A percentile compares a stretch with the other conserved stretches of the same genome.
These are phyloP conservation scores for Antennarius maculatus DNA, from an alignment of 2,797 vertebrate genomes.

Conservation along the genomic window DNA sequence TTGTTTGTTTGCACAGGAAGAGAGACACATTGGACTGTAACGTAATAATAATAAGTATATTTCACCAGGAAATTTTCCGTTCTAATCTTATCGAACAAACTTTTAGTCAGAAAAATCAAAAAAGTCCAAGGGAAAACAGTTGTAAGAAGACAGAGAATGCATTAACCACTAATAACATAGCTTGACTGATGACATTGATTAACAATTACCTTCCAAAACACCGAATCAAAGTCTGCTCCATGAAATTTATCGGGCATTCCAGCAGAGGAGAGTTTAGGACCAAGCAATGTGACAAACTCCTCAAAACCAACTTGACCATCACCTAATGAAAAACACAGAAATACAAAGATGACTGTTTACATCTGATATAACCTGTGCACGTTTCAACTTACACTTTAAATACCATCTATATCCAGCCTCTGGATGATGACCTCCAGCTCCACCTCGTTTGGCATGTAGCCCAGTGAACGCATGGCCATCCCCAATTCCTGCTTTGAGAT, in stretches of 20 bases:
- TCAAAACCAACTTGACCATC: constrained; percentile 98
- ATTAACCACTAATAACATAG: constrained; percentile 8
- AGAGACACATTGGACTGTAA: constrained; percentile 9
- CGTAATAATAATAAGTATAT: neutral
- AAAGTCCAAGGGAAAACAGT: constrained; percentile 18
- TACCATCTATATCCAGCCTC: constrained; percentile 96
- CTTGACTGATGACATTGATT: constrained; percentile 12
- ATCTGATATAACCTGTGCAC: neutral
- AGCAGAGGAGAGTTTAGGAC: constrained; percentile 92
- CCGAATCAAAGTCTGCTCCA: constrained; percentile 94
- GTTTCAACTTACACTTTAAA: neutral
- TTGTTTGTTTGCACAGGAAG: neutral
- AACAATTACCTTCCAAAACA: constrained; percentile 95
- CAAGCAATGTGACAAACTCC: constrained; percentile 95
- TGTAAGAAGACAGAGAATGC: constrained; percentile 4
- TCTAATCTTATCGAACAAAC: constrained; percentile 34
- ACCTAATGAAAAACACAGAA: constrained; percentile 75
- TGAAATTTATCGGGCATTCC: constrained; percentile 96
- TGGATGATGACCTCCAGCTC: constrained; percentile 99
- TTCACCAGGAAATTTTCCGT: neutral
- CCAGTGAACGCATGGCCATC: constrained; percentile 96
- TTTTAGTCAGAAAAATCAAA: constrained; percentile 17
- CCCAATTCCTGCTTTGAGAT: constrained; percentile 99
- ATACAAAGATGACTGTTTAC: constrained; percentile 12
- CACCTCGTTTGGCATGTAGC: constrained; percentile 99